These are phyloP conservation scores for Spheniscus humboldti DNA, from an alignment of 2,797 vertebrate species.

Conservation along the genomic window DNA sequence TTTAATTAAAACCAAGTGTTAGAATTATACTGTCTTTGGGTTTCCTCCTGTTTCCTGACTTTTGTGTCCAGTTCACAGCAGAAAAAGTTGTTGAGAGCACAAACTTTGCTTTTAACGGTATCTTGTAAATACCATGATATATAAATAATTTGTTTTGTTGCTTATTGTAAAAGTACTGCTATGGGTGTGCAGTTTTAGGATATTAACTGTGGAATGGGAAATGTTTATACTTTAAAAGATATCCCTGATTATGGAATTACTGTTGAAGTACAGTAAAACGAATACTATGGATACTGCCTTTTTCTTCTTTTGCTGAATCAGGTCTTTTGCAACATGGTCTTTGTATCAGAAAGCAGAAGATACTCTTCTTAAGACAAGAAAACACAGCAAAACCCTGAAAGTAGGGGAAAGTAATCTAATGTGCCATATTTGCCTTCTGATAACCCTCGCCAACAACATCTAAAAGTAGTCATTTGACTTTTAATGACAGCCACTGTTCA, in stretches of 20 bases:
- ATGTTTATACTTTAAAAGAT: not conserved
- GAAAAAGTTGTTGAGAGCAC: not conserved
- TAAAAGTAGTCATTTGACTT: constrained; percentile 64
- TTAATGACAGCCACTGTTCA: constrained; percentile 51
- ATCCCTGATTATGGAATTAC: not conserved
- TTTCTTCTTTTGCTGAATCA: not conserved
- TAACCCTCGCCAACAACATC: constrained; percentile 58
- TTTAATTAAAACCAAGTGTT: constrained; percentile 35
- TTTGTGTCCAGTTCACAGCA: not conserved
- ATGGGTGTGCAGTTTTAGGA: not conserved
- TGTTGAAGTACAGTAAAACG: not conserved
- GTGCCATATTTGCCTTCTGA: constrained; percentile 76
- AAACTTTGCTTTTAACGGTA: not conserved
- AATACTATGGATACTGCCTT: not conserved
- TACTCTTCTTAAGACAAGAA: constrained; percentile 19
- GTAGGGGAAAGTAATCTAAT: constrained; percentile 59
- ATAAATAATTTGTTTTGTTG: not conserved
- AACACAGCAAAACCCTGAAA: constrained; percentile 30
- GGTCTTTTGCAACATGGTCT: not conserved
- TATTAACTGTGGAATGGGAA: not conserved
- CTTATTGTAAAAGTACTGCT: not conserved
- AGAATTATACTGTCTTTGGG: not conserved
- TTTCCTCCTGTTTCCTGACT: not conserved
- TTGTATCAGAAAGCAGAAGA: constrained; percentile 8
- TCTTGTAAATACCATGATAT: not conserved